These are phyloP conservation scores for Eulemur rubriventer DNA, from an alignment of 2,797 vertebrate genomes.

Conservation along the genomic window DNA sequence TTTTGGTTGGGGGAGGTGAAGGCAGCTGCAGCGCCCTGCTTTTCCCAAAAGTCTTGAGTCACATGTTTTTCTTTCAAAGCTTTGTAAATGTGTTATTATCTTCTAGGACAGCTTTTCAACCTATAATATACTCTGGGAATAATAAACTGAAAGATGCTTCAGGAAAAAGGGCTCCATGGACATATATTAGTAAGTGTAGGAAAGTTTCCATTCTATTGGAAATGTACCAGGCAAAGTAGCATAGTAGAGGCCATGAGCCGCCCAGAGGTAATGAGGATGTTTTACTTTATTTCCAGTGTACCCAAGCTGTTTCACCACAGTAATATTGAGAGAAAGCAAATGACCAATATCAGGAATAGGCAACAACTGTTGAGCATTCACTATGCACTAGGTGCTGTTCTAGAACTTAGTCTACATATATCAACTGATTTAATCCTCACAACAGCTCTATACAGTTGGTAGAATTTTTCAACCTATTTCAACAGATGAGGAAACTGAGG, in stretches of 20 bases:
- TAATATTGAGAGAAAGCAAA: neutral
- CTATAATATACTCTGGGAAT: neutral
- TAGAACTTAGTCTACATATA: neutral
- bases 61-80: neutral
- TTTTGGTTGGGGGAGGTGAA: neutral
- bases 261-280: neutral
- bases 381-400: neutral
- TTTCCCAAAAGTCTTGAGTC: neutral
- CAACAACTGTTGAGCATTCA: neutral
- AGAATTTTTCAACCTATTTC: slow-evolving; percentile 26
- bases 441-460: neutral
- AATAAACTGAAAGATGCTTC: slow-evolving; percentile 30
- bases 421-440: neutral
- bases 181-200: neutral
- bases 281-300: neutral
- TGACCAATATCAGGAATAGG: neutral
- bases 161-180: neutral
- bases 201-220: neutral
- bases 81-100: neutral
- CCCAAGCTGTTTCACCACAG: neutral
- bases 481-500: slow-evolving; percentile 14
- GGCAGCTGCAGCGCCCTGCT: neutral
- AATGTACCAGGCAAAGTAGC: neutral
- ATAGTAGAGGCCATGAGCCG: neutral
- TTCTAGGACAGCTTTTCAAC: neutral